These are phyloP conservation scores for Tamias sibiricus DNA, from an alignment of 2,113 vertebrate species.

Conservation along the genomic window DNA sequence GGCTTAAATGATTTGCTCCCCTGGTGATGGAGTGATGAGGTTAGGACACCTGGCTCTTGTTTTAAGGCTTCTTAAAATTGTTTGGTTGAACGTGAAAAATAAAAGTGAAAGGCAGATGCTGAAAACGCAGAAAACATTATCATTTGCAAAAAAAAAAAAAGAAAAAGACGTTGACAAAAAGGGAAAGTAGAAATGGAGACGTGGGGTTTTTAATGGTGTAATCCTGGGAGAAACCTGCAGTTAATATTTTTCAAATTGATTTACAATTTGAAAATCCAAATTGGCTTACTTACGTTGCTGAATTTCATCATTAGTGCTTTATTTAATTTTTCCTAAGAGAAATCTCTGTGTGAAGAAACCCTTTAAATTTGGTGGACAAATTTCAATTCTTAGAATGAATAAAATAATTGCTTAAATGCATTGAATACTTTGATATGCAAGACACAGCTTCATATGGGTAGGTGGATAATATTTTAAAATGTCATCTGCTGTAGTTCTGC, in stretches of 20 bases:
- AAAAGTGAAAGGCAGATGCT: background rate
- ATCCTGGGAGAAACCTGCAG: constrained; percentile 9
- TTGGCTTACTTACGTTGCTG: constrained; percentile 30
- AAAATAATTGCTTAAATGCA: constrained; percentile 43
- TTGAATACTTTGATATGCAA: background rate
- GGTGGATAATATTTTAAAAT: constrained; percentile 19
- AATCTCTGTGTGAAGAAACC: constrained; percentile 62
- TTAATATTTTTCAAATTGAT: constrained; percentile 68
- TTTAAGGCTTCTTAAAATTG: constrained; percentile 6
- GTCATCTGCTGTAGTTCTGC: background rate
- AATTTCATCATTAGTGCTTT: constrained; percentile 5
- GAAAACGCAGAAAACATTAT: background rate
- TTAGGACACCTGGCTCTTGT: background rate
- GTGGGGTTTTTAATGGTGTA: background rate
- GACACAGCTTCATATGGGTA: background rate
- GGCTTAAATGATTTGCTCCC: background rate
- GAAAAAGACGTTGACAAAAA: background rate
- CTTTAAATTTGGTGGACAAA: constrained; percentile 45
- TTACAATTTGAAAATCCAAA: constrained; percentile 67
- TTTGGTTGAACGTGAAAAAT: constrained; percentile 3
- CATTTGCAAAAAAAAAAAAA: background rate
- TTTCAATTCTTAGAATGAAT: constrained; percentile 23
- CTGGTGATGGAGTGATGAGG: background rate
- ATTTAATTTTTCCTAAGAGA: constrained; percentile 66
- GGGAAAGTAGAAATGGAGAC: background rate